Base-by-base conservation (phyloP, 2,113 vertebrate genomes). In the Amia ocellicauda region DNA sequence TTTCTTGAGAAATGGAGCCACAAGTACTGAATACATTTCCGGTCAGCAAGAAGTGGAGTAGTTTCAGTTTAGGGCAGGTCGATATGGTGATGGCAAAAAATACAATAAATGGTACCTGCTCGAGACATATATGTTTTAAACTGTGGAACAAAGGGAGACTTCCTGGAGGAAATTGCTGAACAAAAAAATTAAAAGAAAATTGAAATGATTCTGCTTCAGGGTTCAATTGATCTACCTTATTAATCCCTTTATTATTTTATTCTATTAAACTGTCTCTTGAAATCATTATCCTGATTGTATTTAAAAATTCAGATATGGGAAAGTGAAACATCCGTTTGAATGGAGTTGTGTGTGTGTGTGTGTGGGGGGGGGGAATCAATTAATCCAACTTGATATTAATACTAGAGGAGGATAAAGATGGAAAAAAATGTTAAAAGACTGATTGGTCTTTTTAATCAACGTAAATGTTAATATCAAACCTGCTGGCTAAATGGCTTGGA, bases 391-490 rank as follows among this genome's bases (percentile, higher is more conserved):
- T 36, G 5, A 36, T 36, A 36, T 36, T 64, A 73, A 74, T 66
- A 64, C 60, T 70, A 64, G 60, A 74, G 54, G 28, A 41, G 60
- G 66, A 74, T 67, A 41, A 68, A 76, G 68, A 76, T 41, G 28
- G 11, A 66, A 64, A 58, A n/a, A 58, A 58, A n/a, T 28, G 7
- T 26, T 14, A 58, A n/a, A 54, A 24, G 45, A 64, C 52, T 47
- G 45, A 70, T 72, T 69, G 53, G 70, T 45, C 31, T 65, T 62
- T 66, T 77, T 80, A 80, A 84, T 84, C 75, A 84, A 80, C 40
- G 73, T 43, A 73, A 73, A 71, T 56, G 69, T 78, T 79, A 73
- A 83, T 73, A 83, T 74, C 63, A 57, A 76, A 75, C 60, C 51
- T 51, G 58, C 66, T 61, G 67, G 76, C 77, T 71, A 67, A 70